Percentiles rank a stretch among this genome's conserved stretches.
Evolutionary conservation across 2,888 invertebrate species (phyloP).

Genomic region (Lissocephala sabroskyi): DNA sequence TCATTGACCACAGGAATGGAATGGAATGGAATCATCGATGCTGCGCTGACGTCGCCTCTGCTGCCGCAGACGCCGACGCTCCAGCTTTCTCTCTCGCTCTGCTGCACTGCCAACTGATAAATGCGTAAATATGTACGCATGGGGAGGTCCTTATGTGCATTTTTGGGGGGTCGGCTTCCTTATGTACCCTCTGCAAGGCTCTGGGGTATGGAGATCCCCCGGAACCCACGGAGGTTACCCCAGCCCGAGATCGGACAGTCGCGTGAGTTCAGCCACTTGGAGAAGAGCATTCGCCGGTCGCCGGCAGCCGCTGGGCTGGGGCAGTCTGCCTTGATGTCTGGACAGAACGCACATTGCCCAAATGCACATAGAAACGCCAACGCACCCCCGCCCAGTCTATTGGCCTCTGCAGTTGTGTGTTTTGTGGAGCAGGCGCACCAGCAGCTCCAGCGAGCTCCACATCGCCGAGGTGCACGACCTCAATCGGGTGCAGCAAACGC

Average conservation of each 20-base stretch:
- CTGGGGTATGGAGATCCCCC: neutral
- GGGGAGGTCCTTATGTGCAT: neutral
- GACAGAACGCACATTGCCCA: constrained; percentile 50
- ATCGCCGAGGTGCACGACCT: constrained; percentile 69
- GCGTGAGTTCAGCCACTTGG: too few relatives aligned
- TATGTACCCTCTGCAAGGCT: too few relatives aligned
- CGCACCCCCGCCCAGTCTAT: constrained; percentile 30
- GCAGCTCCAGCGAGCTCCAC: constrained; percentile 13
- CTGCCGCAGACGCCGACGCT: neutral
- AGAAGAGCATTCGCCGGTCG: too few relatives aligned
- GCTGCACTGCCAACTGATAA: constrained; percentile 1
- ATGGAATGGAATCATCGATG: constrained; percentile 44
- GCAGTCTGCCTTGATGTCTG: constrained; percentile 57
- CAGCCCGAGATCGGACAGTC: too few relatives aligned
- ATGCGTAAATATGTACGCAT: constrained; percentile 28
- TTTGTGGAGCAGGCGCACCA: constrained; percentile 52
- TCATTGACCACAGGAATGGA: constrained; percentile 67
- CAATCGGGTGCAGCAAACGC: constrained; percentile 45
- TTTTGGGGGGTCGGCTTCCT: too few relatives aligned
- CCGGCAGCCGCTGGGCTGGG: too few relatives aligned
- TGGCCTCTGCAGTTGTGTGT: constrained; percentile 30
- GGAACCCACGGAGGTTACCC: constrained; percentile 1
- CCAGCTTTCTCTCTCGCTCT: too few relatives aligned
- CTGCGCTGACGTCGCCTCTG: constrained; percentile 14
- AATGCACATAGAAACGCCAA: constrained; percentile 24